Evolutionary conservation across 2,113 vertebrate genomes (phyloP).

Genomic region (Chrysochloris asiatica): DNA sequence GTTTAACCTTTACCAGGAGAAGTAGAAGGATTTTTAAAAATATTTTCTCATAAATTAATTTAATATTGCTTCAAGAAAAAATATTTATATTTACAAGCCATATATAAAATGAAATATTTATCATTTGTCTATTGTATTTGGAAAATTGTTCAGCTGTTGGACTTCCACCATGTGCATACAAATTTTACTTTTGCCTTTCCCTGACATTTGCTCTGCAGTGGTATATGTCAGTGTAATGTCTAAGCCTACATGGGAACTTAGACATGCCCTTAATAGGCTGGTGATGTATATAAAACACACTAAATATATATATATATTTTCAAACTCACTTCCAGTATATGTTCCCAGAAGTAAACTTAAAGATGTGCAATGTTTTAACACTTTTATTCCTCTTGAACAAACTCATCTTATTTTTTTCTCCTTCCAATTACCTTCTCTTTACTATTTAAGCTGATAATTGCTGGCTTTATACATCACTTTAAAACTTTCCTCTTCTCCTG

Average conservation of each 20-base stretch:
- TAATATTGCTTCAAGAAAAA: slow-evolving; percentile 69
- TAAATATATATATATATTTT: not conserved
- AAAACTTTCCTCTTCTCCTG: not conserved
- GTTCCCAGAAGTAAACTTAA: not conserved
- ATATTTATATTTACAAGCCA: slow-evolving; percentile 69
- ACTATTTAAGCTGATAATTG: not conserved
- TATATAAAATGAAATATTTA: slow-evolving; percentile 68
- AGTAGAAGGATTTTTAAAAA: slow-evolving; percentile 62
- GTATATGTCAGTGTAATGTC: not conserved
- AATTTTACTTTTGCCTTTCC: not conserved
- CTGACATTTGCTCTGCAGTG: not conserved
- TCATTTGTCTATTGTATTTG: slow-evolving; percentile 62
- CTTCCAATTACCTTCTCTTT: not conserved
- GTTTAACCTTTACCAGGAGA: slow-evolving; percentile 74
- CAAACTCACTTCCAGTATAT: not conserved
- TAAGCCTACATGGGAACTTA: not conserved
- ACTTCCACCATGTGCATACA: not conserved
- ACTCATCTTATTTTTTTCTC: not conserved
- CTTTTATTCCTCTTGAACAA: not conserved
- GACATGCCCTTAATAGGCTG: not conserved
- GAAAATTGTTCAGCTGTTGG: not conserved
- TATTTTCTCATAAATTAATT: slow-evolving; percentile 71
- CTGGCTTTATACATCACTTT: not conserved
- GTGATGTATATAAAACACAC: not conserved
- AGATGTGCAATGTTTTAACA: not conserved